These are phyloP conservation scores for Brachirus orientalis DNA, from an alignment of 2,113 vertebrate species.

Conservation along the genomic window DNA sequence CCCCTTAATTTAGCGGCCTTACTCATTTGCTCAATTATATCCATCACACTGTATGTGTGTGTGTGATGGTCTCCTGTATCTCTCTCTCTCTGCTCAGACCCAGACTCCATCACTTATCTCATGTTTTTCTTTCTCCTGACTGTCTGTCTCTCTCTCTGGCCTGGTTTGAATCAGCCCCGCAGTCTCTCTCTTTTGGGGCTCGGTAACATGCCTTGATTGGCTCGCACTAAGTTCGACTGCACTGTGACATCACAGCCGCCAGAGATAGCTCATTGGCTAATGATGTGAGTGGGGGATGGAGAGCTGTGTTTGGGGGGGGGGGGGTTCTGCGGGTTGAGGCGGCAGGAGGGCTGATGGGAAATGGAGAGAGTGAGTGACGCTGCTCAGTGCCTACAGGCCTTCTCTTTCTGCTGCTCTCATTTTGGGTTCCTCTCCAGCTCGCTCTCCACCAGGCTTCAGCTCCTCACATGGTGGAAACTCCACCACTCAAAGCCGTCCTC, in stretches of 20 bases:
- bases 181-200: conserved; percentile 67
- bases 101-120: conserved; percentile 22
- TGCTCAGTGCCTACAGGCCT: conserved; percentile 67
- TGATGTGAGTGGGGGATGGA: conserved; percentile 51
- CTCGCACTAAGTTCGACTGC: conserved; percentile 78
- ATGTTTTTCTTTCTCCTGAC: conserved; percentile 34
- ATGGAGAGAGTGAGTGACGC: conserved; percentile 67
- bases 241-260: conserved; percentile 75
- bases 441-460: conserved; percentile 44
- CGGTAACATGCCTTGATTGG: conserved; percentile 78
- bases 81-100: not conserved
- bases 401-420: conserved; percentile 59
- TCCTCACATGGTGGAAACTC: conserved; percentile 62
- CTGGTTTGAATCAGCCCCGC: conserved; percentile 75
- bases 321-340: conserved; percentile 59
- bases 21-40: not conserved
- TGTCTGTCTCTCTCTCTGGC: conserved; percentile 57
- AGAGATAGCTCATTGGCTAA: conserved; percentile 66
- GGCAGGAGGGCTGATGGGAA: conserved; percentile 74
- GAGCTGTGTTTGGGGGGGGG: conserved; percentile 17
- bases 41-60: not conserved
- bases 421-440: conserved; percentile 60
- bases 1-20: not conserved
- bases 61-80: conserved; percentile 6
- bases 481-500: conserved; percentile 32